Base-by-base conservation (phyloP, 2,888 invertebrate genomes). In the Opisthograptis luteolata region DNA sequence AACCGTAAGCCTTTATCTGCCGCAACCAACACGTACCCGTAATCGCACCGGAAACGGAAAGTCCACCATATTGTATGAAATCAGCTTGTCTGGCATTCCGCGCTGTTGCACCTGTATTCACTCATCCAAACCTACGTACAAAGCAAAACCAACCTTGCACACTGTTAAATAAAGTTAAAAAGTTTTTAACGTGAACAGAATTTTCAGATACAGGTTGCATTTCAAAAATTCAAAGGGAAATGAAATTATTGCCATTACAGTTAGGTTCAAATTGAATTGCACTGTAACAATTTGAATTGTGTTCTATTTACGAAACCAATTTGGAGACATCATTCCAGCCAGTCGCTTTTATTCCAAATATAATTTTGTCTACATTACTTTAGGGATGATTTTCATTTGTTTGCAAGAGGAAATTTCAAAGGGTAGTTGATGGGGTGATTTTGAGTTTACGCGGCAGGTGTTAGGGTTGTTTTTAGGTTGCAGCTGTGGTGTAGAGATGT, bases 11-110 rank as follows among this genome's bases (percentile, higher is more conserved):
- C 59, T 55, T 62, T 62, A 62, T 62, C 62, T 57, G 59, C 57
- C 55, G 53, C 57, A 53, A 70, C 68, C 68, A 64, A 71, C 68
- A 74, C 73, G 66, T 79, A 79, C 73, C 75, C 76, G 76, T 84
- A 83, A 84, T 85, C 84, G 79, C 77, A 65, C 79, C 78, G 86
- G 87, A 87, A 84, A 84, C 86, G 86, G 85, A 86, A 84, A 80
- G 81, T 79, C 81, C 81, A 79, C 85, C 87, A 86, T 87, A 86
- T 81, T 87, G 86, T 81, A 78, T 77, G 80, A 83, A 83, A 85
- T 85, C 87, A 80, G 80, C 83, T 85, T 83, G 87, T 85, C 78
- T 78, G 76, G 76, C 83, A 79, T 87, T 87, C 85, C 86, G 82
- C 87, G 73, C 87, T 80, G 85, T 74, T 82, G 85, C 87, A 83